phyloP scores from a whole-genome alignment of 1,140 invertebrate genomes.

The Ceratina calcarata region DNA sequence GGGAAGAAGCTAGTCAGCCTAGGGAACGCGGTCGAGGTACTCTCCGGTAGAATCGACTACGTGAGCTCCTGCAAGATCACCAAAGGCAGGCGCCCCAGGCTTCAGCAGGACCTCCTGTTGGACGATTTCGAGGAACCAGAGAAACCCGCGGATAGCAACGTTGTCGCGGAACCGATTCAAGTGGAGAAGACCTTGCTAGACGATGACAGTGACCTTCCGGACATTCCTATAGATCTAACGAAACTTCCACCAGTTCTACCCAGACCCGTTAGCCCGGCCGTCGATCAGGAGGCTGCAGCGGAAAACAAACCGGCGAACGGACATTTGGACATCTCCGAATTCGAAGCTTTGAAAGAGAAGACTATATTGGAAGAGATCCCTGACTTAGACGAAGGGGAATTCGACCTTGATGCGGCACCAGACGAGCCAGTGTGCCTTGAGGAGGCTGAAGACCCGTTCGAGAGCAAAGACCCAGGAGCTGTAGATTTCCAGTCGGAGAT shows the following conservation, averaged over 20 bases:
- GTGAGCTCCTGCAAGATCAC: slow-evolving; percentile 82
- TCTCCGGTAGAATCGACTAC: slow-evolving; percentile 89
- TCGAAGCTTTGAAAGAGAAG: slow-evolving; percentile 76
- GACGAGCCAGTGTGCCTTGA: slow-evolving; percentile 63
- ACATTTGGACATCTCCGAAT: slow-evolving; percentile 73
- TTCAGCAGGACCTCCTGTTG: slow-evolving; percentile 84
- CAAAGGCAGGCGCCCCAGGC: slow-evolving; percentile 79
- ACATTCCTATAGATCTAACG: slow-evolving; percentile 83
- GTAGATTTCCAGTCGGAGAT: slow-evolving; percentile 70
- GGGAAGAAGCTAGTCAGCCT: slow-evolving; percentile 91
- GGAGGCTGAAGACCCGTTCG: slow-evolving; percentile 76
- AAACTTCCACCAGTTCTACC: slow-evolving; percentile 80
- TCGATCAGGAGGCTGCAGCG: slow-evolving; percentile 33
- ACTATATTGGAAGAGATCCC: slow-evolving; percentile 77
- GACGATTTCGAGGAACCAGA: slow-evolving; percentile 83
- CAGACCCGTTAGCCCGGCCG: slow-evolving; percentile 61
- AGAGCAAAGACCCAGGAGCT: slow-evolving; percentile 69
- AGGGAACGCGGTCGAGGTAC: slow-evolving; percentile 91
- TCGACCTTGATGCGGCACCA: slow-evolving; percentile 68
- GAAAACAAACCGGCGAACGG: slow-evolving; percentile 56
- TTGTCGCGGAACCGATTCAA: slow-evolving; percentile 49
- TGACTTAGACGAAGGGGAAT: slow-evolving; percentile 78
- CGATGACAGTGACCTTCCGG: slow-evolving; percentile 83
- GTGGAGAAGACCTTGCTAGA: slow-evolving; percentile 86
- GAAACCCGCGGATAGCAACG: slow-evolving; percentile 3